Conservation (phyloP, 1,140 invertebrate genomes). For the Papilio machaon region DNA sequence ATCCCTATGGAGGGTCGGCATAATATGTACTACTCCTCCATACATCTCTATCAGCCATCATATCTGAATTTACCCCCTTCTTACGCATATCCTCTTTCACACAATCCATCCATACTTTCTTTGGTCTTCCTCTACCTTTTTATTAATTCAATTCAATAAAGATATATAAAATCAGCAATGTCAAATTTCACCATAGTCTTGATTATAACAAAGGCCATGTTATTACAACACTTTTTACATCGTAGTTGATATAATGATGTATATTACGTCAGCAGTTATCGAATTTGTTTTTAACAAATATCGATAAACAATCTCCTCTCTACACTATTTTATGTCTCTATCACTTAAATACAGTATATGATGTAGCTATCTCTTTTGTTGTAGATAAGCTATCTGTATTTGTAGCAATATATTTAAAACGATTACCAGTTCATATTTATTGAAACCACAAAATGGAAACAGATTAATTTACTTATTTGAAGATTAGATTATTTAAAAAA, state of each 20-base stretch:
- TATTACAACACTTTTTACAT: neutral
- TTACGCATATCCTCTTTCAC: too few species aligned
- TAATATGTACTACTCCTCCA: too few species aligned
- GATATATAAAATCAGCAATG: neutral
- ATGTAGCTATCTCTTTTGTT: constrained; percentile 22
- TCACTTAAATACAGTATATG: neutral
- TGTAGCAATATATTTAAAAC: constrained; percentile 16
- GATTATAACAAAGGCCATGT: neutral
- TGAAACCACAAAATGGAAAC: neutral
- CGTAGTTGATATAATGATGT: constrained; percentile 4
- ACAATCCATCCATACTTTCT: too few species aligned
- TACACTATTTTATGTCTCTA: constrained; percentile 3
- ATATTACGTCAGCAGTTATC: constrained; percentile 24
- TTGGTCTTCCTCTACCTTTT: too few species aligned
- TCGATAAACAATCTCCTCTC: constrained; percentile 28
- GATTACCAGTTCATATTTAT: constrained; percentile 28
- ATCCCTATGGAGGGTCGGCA: too few species aligned
- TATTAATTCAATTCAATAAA: too few species aligned
- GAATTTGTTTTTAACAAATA: constrained; percentile 35
- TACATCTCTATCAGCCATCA: too few species aligned
- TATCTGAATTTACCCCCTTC: too few species aligned
- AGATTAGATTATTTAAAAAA: neutral
- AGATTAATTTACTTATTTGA: neutral
- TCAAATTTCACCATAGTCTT: neutral
- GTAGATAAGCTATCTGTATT: constrained; percentile 35